Percentiles rank a stretch among this genome's conserved stretches.
Evolutionary conservation across 2,113 vertebrate genomes (phyloP).

Genomic region (Bagarius yarrelli): DNA sequence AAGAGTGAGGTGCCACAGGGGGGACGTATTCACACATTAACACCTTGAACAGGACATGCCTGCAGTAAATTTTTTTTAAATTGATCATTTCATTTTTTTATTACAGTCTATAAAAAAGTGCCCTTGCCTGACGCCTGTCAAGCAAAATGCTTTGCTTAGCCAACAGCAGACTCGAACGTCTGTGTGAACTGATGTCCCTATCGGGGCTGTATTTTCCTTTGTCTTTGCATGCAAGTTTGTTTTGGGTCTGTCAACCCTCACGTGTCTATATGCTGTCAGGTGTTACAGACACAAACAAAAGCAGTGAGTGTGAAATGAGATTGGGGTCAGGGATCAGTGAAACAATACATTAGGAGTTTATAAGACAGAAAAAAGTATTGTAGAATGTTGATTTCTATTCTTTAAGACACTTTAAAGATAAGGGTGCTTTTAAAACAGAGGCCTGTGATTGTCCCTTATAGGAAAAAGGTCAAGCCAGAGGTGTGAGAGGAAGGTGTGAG

Average conservation of each 20-base stretch:
- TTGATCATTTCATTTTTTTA: background rate
- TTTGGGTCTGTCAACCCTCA: slow-evolving; percentile 30
- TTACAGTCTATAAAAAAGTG: slow-evolving; percentile 2
- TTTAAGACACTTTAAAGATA: background rate
- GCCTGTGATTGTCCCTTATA: background rate
- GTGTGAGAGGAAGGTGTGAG: background rate
- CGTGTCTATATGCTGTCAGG: slow-evolving; percentile 15
- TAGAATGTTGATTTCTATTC: background rate
- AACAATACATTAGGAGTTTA: background rate
- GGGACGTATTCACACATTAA: slow-evolving; percentile 10
- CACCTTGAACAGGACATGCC: background rate
- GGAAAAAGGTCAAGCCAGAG: background rate
- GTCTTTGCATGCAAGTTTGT: slow-evolving; percentile 17
- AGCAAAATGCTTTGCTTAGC: background rate
- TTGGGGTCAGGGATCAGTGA: background rate
- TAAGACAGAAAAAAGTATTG: background rate
- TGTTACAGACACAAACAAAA: slow-evolving; percentile 38
- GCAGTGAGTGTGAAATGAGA: background rate
- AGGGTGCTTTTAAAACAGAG: background rate
- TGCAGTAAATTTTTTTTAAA: background rate
- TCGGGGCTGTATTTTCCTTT: slow-evolving; percentile 31
- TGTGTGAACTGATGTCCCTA: slow-evolving; percentile 31
- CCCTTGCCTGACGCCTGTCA: slow-evolving; percentile 30
- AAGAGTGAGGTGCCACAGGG: slow-evolving; percentile 15
- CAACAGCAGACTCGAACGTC: background rate